Base-by-base conservation (phyloP, 2,113 vertebrate genomes). In the Condylura cristata region DNA sequence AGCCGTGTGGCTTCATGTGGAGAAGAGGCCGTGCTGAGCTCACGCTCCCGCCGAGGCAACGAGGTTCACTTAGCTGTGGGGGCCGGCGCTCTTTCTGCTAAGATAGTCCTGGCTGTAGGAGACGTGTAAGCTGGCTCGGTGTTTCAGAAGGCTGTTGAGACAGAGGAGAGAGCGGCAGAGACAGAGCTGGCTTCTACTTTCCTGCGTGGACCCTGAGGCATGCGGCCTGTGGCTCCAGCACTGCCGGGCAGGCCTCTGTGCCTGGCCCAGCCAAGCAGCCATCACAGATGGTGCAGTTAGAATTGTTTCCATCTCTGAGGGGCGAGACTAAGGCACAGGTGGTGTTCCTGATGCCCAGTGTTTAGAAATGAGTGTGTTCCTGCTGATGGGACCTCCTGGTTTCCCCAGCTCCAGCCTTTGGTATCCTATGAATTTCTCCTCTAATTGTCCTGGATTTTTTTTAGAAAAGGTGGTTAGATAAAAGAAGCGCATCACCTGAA, bases 211-310 rank as follows among this genome's bases (percentile, higher is more conserved):
- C 30, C 5, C 58, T 2, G 44, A 65, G 22, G 28, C 7, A 20
- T 34, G 24, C 20, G 22, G 5, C 56, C 24, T 20, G 2, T 58
- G 56, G 24, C 2, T 58, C 24, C 60, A 26, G 24, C 60, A 11
- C 60, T 11, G 12, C 44, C 5, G 22, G 10, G 14, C 46, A 61
- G 60, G 60, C 32, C 6, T 8, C 6, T 8, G 41, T 13, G 28
- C 72, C 34, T 17, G 88, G 14, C 22, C 1, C 56, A 14, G 34
- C 44, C 2, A 2, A 34, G n/a, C 14, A 14, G 5, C 28, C 48
- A 12, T 4, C 10, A 13, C 7, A 34, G 17, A 10, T 12, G 32
- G 4, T 14, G 39, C 16, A 32, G 0, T 30, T 44, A 2, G 26
- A 7, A 0, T 4, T 5, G 4, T 61, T 32, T 22, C 58, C 30